Percentiles rank a stretch among this genome's conserved stretches.
Evolutionary conservation across 2,888 invertebrate species (phyloP).

Genomic region (Andrena camellia): DNA sequence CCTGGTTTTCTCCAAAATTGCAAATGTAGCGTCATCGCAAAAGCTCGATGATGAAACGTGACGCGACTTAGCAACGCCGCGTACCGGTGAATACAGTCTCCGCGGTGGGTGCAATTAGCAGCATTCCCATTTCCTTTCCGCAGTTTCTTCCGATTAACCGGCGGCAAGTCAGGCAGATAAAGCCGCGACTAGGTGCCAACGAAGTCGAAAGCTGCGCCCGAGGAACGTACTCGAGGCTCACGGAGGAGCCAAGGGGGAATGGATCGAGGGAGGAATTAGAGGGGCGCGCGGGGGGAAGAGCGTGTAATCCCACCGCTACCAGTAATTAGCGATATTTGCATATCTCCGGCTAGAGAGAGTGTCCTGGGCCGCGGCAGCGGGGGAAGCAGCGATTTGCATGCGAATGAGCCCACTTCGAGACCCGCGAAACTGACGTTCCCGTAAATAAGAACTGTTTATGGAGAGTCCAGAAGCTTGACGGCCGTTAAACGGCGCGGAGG

Average conservation of each 20-base stretch:
- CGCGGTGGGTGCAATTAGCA: background rate
- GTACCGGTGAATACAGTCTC: too few species aligned
- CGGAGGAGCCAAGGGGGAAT: background rate
- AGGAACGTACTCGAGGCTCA: conserved; percentile 2
- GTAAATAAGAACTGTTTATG: conserved; percentile 81
- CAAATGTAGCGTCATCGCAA: background rate
- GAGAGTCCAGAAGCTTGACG: conserved; percentile 42
- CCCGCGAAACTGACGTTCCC: conserved; percentile 77
- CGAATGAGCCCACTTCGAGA: conserved; percentile 77
- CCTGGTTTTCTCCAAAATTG: too few species aligned
- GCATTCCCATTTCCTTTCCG: background rate
- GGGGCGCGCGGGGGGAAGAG: conserved; percentile 52
- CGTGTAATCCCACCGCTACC: conserved; percentile 80
- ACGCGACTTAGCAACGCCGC: too few species aligned
- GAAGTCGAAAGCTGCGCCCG: conserved; percentile 30
- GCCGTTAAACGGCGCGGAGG: conserved; percentile 9
- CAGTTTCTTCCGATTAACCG: background rate
- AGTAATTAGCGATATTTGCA: conserved; percentile 84
- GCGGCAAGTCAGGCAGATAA: background rate
- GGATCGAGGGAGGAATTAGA: conserved; percentile 35
- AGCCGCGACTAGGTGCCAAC: conserved; percentile 33
- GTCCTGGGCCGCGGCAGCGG: conserved; percentile 50
- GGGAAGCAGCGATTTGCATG: conserved; percentile 80
- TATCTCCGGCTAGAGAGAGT: conserved; percentile 77
- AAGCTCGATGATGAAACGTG: background rate